Evolutionary conservation across 2,888 invertebrate species (phyloP), one percentile per base, ranked within the genome.

Genomic region (Sarcophaga caerulescens): DNA sequence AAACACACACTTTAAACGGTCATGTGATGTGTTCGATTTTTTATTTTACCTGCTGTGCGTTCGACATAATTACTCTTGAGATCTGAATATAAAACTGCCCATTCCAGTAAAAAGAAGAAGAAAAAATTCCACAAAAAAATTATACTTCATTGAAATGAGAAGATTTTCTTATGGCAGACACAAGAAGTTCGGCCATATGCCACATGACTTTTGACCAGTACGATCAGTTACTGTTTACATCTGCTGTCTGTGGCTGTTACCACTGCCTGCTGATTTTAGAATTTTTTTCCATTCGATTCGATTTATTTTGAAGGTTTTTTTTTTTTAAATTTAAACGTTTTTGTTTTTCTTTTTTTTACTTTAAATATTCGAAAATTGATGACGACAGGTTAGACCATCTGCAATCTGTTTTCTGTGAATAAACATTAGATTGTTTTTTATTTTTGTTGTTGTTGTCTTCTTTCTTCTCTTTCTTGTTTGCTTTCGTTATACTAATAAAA

Each of bases 351-450:
- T 81, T 71, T 63, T 65, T 17, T 45, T 14, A 23, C 70, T 76
- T 84, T 71, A 47, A 68, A 60, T 10, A 1, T 81, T 80, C 70
- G 57, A 85, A 89, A 90, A 91, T 91, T 90, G 90, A 91, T 92
- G 91, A 91, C 90, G 92, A 91, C 91, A 92, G 92, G 92, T 92
- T 92, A 89, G 76, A 88, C 85, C 87, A 87, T 82, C 68, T 88
- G 80, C 87, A 80, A 86, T 83, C 85, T 86, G 86, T 81, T 86
- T 78, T 80, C 60, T 52, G 52, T 52, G 52, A 35, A 35, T 10
- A 35, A 35, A 35, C 35, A 35, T 35, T 35, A 35, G 10, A 35
- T 10, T 78, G 5, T 6, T 74, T 23, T 62, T 52, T 14, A n/a
- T 52, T 1, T 5, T 47, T 35, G 8, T 35, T 52, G 14, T 52